A percentile compares a stretch with the other conserved stretches of the same genome.
Conservation (phyloP, 2,113 vertebrate genomes). For the Siniperca knerii region DNA sequence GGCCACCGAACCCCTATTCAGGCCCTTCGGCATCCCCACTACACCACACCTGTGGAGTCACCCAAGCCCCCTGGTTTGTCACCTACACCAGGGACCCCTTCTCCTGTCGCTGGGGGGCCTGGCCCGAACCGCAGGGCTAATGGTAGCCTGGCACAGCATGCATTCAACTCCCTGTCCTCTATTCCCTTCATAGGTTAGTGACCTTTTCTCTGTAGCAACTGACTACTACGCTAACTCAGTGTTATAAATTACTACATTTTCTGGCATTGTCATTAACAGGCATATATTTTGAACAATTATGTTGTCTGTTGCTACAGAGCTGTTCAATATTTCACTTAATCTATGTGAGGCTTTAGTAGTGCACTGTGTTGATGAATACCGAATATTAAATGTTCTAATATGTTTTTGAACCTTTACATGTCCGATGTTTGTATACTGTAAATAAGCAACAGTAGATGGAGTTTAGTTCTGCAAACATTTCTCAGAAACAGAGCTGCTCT, state of each 20-base stretch:
- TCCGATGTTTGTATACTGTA: neutral
- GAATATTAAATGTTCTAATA: neutral
- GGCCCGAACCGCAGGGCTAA: conserved; percentile 59
- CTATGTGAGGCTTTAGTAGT: neutral
- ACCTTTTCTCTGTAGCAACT: conserved; percentile 23
- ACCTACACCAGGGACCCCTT: conserved; percentile 37
- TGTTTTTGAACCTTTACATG: neutral
- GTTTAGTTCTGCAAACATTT: neutral
- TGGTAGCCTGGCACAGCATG: conserved; percentile 85
- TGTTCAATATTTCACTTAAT: neutral
- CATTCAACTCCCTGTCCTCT: conserved; percentile 91
- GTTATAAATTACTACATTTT: too few relatives aligned
- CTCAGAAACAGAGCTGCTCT: neutral
- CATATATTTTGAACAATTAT: neutral
- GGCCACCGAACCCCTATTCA: conserved; percentile 79
- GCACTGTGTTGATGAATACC: neutral
- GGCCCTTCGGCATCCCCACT: conserved; percentile 83
- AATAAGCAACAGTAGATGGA: neutral
- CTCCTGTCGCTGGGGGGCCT: conserved; percentile 29
- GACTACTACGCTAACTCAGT: neutral
- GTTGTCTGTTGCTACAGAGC: conserved; percentile 35
- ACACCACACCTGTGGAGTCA: conserved; percentile 79
- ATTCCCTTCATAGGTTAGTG: conserved; percentile 97
- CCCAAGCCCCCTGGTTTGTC: conserved; percentile 67
- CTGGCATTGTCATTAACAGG: neutral